Evolutionary conservation across 1,140 invertebrate genomes (phyloP).

Genomic region (Panulirus ornatus): DNA sequence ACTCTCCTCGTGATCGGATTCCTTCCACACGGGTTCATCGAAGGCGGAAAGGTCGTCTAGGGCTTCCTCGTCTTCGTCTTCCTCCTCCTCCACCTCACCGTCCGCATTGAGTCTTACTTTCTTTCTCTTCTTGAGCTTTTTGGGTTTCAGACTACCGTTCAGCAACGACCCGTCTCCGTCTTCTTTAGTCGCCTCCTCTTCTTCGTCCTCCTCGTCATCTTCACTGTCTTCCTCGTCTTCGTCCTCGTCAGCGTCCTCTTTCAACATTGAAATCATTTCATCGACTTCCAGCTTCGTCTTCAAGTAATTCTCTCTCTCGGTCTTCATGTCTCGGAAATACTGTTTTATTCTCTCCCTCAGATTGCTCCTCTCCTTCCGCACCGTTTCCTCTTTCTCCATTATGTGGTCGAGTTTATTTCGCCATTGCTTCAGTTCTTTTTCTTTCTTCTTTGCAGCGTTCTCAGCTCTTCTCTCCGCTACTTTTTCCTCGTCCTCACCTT

Average conservation of each 20-base stretch:
- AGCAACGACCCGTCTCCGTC: conserved; percentile 66
- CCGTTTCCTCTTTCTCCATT: conserved; percentile 67
- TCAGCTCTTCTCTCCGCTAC: conserved; percentile 49
- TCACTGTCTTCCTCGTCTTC: conserved; percentile 11
- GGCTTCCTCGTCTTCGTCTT: conserved; percentile 56
- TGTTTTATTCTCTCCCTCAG: conserved; percentile 71
- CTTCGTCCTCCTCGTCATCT: conserved; percentile 51
- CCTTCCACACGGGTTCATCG: conserved; percentile 64
- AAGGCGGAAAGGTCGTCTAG: conserved; percentile 52
- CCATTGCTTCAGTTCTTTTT: conserved; percentile 66
- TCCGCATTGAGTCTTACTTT: conserved; percentile 60
- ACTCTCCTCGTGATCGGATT: conserved; percentile 61
- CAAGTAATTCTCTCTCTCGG: conserved; percentile 63
- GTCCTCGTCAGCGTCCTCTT: conserved; percentile 50
- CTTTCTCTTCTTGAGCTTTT: conserved; percentile 73
- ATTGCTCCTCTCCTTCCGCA: conserved; percentile 62
- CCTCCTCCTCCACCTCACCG: conserved; percentile 44
- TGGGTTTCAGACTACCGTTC: conserved; percentile 69
- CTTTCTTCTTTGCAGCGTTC: conserved; percentile 45
- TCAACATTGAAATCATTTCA: conserved; percentile 60
- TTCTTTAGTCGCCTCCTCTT: conserved; percentile 58
- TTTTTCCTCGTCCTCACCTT: conserved; percentile 50
- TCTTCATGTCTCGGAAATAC: conserved; percentile 63
- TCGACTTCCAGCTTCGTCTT: conserved; percentile 72
- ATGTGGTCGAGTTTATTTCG: conserved; percentile 68